Percentiles rank a stretch among this genome's conserved stretches.
phyloP scores from a whole-genome alignment of 2,113 vertebrate species.

The Haemorhous mexicanus region DNA sequence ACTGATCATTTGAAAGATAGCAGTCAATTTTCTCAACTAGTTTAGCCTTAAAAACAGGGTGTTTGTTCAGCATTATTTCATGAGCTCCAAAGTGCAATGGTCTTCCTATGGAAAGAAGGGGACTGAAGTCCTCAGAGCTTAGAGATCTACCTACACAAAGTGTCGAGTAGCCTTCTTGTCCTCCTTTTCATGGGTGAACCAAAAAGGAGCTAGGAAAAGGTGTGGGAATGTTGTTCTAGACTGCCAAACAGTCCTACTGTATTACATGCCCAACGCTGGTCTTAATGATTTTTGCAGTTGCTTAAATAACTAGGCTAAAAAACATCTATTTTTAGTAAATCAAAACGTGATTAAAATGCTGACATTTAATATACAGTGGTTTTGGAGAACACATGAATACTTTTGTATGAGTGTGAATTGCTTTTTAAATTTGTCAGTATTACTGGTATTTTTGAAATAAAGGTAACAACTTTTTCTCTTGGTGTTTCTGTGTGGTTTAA shows the following conservation, averaged over 20 bases:
- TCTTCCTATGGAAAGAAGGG: constrained; percentile 57
- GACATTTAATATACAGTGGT: constrained; percentile 63
- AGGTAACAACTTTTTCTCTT: constrained; percentile 71
- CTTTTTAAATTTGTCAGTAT: constrained; percentile 83
- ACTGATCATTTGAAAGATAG: constrained; percentile 54
- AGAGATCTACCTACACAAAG: background rate
- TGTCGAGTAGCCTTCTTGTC: constrained; percentile 21
- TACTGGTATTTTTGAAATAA: constrained; percentile 81
- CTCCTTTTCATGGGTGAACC: constrained; percentile 36
- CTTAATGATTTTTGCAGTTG: constrained; percentile 73
- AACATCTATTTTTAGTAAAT: constrained; percentile 73
- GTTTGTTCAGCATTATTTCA: constrained; percentile 34
- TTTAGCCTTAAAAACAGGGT: constrained; percentile 55
- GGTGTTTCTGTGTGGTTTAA: background rate
- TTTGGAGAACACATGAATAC: constrained; percentile 73
- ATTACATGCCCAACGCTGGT: constrained; percentile 9
- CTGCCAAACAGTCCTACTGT: constrained; percentile 44
- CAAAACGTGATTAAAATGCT: constrained; percentile 68
- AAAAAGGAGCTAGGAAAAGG: background rate
- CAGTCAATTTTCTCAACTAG: constrained; percentile 54
- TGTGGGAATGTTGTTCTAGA: constrained; percentile 47
- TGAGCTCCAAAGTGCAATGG: constrained; percentile 54
- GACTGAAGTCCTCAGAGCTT: constrained; percentile 22
- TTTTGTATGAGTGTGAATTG: constrained; percentile 75
- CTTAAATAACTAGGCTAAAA: constrained; percentile 77